Base-by-base conservation (phyloP, 2,888 invertebrate genomes). In the Rhagonycha lutea region DNA sequence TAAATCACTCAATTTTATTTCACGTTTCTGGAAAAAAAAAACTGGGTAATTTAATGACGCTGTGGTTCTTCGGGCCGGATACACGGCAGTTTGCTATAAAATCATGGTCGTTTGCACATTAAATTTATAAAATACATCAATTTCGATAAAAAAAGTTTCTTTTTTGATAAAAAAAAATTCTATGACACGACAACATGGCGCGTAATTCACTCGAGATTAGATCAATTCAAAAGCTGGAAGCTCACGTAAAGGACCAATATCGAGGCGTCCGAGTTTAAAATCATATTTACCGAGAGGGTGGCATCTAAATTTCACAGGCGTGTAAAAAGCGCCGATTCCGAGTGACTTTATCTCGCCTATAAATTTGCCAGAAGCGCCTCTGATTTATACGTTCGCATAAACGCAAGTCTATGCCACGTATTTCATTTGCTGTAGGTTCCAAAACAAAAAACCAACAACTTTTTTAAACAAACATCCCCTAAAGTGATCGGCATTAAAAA, bases 351-450 rank as follows among this genome's bases (percentile, higher is more conserved):
- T 88, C 88, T 88, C 82, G 85, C 85, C 87, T 84, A 88, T 88
- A 88, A 88, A 88, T 88, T 88, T 87, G 87, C 87, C 88, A 88
- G 88, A 87, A 87, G 87, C 88, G 86, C 86, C 86, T 84, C 88
- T 88, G 88, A 88, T 88, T 88, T 88, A 88, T 88, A 86, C 86
- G 87, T 86, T 86, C 87, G 86, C 86, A 87, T 88, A 88, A 88
- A 88, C 86, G 78, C 78, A 73, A 78, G 75, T 78, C 78, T 78
- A 78, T 78, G 74, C 78, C 75, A 68, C 75, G 78, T 78, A 75
- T 78, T 78, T 78, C 78, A 78, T 75, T 78, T 78, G 75, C 78
- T 60, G 73, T 73, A 65, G 75, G 73, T 78, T 26, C 78, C 73
- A 65, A 78, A 78, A 78, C 77, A 78, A 78, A 78, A 75, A 71